Evolutionary conservation across 2,888 invertebrate genomes (phyloP), one percentile per base, ranked within the genome.

Genomic region (Eretmocerus hayati): DNA sequence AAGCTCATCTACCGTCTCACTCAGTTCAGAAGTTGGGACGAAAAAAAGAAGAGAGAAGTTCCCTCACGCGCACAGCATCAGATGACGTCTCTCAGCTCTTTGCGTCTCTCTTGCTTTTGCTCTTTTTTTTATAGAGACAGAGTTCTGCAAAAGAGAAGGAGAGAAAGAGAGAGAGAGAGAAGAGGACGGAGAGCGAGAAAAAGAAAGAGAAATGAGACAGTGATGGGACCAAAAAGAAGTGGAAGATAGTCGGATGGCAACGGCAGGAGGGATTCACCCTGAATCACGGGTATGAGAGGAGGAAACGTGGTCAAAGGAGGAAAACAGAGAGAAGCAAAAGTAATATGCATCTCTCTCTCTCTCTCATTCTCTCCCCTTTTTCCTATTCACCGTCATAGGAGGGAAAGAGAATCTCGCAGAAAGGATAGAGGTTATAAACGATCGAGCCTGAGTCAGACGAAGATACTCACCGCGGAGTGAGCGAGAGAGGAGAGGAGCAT

Each of bases 71-170:
- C n/a, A 51, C 37, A 42, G 48, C 37, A 46, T 46, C 46, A 48
- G 48, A 48, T 43, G 43, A 42, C 52, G 40, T 36, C 43, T 42
- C 40, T 43, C 40, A 39, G 45, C 40, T 22, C 21, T 22, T 13
- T 13, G 8, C 30, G 8, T 30, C 30, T 9, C 30, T 13, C 13
- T 13, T 35, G 2, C 19, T 11, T 6, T n/a, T 15, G 13, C 16
- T 36, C 33, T 44, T 31, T 44, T 36, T 48, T 48, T 48, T 42
- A 30, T 48, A 15, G 30, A 15, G 33, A 35, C 21, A 50, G 43
- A 47, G 44, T 42, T 48, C 41, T 42, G 42, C 23, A 30, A 33
- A 41, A 35, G 43, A 33, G 42, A 46, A 48, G 44, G 31, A 36
- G 39, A 49, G 30, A 37, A 15, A 26, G 37, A 8, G 23, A 20